phyloP scores from a whole-genome alignment of 2,888 invertebrate species.

The Spatulosminthurus flaviceps region DNA sequence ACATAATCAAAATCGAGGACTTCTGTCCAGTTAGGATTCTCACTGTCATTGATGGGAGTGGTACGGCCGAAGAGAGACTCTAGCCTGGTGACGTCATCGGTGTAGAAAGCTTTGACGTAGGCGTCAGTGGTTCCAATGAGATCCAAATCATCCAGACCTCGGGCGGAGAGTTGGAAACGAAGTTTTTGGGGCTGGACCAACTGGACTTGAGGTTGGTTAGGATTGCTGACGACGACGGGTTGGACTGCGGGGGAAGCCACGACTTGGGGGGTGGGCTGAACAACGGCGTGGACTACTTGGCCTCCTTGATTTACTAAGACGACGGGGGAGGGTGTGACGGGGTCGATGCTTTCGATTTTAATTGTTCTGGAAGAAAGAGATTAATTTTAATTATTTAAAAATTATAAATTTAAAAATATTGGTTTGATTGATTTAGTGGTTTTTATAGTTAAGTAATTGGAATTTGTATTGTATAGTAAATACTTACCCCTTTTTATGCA shows the following conservation, averaged over 20 bases:
- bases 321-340: conserved; percentile 31
- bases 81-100: conserved; percentile 50
- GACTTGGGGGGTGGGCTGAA: not conserved
- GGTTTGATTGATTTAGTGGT: too few species aligned
- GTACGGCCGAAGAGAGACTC: conserved; percentile 56
- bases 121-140: conserved; percentile 58
- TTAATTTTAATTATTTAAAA: too few species aligned
- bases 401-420: too few species aligned
- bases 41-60: conserved; percentile 56
- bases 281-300: not conserved
- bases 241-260: conserved; percentile 32
- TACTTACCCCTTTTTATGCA: conserved; percentile 60
- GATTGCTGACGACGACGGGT: not conserved
- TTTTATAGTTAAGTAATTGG: too few species aligned
- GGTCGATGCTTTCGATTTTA: conserved; percentile 53
- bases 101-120: conserved; percentile 55
- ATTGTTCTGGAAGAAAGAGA: conserved; percentile 49
- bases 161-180: conserved; percentile 58
- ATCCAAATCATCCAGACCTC: conserved; percentile 51
- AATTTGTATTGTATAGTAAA: too few species aligned
- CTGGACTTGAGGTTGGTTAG: conserved; percentile 12
- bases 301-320: not conserved
- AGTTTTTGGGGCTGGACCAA: conserved; percentile 43
- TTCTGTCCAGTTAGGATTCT: conserved; percentile 59
- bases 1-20: conserved; percentile 57